These are phyloP conservation scores for Phyllopteryx taeniolatus DNA, from an alignment of 2,113 vertebrate genomes.

Conservation along the genomic window DNA sequence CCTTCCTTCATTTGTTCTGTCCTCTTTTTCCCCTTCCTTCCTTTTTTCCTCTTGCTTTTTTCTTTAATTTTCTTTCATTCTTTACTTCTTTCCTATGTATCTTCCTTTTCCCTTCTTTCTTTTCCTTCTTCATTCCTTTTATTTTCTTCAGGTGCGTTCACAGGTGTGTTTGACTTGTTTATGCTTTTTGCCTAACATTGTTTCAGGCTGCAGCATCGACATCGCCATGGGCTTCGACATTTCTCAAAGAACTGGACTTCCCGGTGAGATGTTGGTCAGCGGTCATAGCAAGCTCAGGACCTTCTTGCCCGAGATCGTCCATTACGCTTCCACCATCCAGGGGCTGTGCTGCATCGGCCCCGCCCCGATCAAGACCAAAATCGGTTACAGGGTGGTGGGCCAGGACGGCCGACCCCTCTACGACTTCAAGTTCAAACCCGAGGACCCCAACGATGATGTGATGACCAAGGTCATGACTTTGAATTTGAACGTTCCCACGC, in stretches of 20 bases:
- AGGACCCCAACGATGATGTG: slow-evolving; percentile 48
- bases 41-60: not conserved
- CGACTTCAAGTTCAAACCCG: slow-evolving; percentile 74
- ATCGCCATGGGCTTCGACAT: slow-evolving; percentile 83
- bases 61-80: not conserved
- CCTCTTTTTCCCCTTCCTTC: no score
- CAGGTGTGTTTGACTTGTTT: not conserved
- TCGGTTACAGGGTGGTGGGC: slow-evolving; percentile 68
- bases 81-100: not conserved
- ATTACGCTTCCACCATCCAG: slow-evolving; percentile 53
- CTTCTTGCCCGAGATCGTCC: slow-evolving; percentile 69
- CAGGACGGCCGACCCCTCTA: slow-evolving; percentile 48
- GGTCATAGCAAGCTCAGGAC: slow-evolving; percentile 59
- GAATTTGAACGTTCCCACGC: slow-evolving; percentile 46
- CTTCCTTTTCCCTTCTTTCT: no score
- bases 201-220: slow-evolving; percentile 76
- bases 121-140: no score
- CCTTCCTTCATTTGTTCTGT: no score
- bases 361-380: slow-evolving; percentile 28
- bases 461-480: slow-evolving; percentile 72
- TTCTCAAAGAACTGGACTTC: slow-evolving; percentile 36
- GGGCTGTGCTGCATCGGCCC: slow-evolving; percentile 68
- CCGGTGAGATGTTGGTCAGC: slow-evolving; percentile 32
- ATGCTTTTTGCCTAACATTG: not conserved
- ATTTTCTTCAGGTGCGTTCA: not conserved